Conservation (phyloP, 2,797 vertebrate species). For the Chiroxiphia lanceolata region DNA sequence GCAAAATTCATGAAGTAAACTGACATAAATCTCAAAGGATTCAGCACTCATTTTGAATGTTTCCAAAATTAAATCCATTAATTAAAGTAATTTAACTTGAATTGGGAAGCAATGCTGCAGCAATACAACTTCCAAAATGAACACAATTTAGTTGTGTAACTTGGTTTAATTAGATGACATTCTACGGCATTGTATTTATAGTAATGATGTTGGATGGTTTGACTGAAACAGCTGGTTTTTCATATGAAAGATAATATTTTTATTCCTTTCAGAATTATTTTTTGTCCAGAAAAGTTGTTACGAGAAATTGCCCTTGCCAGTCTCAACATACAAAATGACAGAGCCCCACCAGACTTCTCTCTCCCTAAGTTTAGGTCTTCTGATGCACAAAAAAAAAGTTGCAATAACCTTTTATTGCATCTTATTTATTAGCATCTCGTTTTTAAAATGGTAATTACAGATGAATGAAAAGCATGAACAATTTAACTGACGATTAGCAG, state of each 20-base stretch:
- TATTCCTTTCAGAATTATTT: neutral
- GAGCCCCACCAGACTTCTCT: neutral
- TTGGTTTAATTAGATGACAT: slow-evolving; percentile 7
- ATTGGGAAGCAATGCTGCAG: slow-evolving; percentile 1
- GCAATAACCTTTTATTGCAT: neutral
- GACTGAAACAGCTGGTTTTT: neutral
- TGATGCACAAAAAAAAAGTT: neutral
- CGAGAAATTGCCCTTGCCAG: neutral
- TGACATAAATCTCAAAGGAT: slow-evolving; percentile 21
- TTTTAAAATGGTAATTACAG: slow-evolving; percentile 51
- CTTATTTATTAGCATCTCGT: neutral
- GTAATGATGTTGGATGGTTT: neutral
- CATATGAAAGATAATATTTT: neutral
- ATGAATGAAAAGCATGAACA: slow-evolving; percentile 32
- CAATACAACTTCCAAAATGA: neutral
- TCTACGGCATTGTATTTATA: neutral
- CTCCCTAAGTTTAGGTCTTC: neutral
- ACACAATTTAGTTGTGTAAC: neutral
- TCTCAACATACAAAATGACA: neutral
- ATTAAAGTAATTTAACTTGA: slow-evolving; percentile 27
- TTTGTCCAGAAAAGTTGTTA: neutral
- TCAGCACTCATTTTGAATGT: slow-evolving; percentile 12
- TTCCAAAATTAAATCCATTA: slow-evolving; percentile 42
- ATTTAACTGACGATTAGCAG: slow-evolving; percentile 66
- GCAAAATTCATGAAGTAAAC: neutral